phyloP scores from a whole-genome alignment of 2,888 invertebrate species.

The Thecophora atra region DNA sequence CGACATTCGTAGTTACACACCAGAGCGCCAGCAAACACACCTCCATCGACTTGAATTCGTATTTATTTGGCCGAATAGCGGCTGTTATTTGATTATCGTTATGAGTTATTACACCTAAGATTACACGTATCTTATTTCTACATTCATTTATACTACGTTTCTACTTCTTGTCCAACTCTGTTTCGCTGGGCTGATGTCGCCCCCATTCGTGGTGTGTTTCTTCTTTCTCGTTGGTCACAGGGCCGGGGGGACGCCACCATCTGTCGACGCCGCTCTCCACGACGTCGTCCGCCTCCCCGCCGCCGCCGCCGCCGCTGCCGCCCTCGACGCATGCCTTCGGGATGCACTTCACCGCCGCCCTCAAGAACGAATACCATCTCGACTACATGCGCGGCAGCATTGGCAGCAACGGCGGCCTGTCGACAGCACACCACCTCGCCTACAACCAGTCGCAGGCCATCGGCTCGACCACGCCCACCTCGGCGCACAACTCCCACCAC shows the following conservation, averaged over 20 bases:
- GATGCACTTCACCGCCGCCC: constrained; percentile 61
- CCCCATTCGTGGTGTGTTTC: constrained; percentile 65
- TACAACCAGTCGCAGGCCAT: constrained; percentile 54
- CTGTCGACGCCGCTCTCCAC: constrained; percentile 56
- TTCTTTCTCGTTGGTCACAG: constrained; percentile 65
- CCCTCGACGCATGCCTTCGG: constrained; percentile 60
- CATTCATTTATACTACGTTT: constrained; percentile 38
- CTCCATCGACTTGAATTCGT: not conserved
- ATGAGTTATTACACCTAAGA: not conserved
- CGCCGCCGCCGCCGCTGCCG: constrained; percentile 61
- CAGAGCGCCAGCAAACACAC: not conserved
- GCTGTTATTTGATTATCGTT: not conserved
- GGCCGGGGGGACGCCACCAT: constrained; percentile 61
- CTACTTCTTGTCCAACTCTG: constrained; percentile 47
- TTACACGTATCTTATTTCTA: constrained; percentile 4
- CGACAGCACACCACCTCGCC: constrained; percentile 46
- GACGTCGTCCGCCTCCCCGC: constrained; percentile 55
- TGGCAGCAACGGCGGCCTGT: constrained; percentile 45
- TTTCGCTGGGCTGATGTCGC: constrained; percentile 66
- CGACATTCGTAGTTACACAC: not conserved
- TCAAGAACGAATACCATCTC: constrained; percentile 63
- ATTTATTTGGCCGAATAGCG: not conserved
- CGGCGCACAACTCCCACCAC: constrained; percentile 63
- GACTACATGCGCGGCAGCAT: constrained; percentile 56
- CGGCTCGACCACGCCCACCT: constrained; percentile 48